Evolutionary conservation across 2,888 invertebrate genomes (phyloP).

Genomic region (Scrobipalpa costella): DNA sequence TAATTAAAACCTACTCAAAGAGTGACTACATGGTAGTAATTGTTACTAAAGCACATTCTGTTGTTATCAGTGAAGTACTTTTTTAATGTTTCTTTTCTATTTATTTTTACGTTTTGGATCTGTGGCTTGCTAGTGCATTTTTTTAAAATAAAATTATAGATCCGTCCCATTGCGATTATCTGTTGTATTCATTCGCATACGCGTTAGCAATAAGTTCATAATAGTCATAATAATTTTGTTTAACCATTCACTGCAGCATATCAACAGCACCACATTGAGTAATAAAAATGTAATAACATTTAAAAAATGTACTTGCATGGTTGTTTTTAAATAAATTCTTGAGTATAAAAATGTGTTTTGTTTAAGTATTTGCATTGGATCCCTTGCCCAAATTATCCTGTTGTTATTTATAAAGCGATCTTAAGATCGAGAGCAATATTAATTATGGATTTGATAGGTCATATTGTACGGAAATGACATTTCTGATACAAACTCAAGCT

Average conservation of each 20-base stretch:
- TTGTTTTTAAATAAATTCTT: constrained; percentile 74
- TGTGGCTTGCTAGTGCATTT: constrained; percentile 50
- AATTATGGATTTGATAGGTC: no score
- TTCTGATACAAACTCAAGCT: no score
- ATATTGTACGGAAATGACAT: no score
- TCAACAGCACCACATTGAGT: constrained; percentile 58
- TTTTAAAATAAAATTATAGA: constrained; percentile 36
- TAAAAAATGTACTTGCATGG: constrained; percentile 76
- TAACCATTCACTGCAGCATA: constrained; percentile 70
- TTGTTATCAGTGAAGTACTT: constrained; percentile 41
- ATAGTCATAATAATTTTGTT: constrained; percentile 52
- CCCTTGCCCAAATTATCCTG: no score
- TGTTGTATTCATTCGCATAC: constrained; percentile 45
- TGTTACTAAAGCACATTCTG: constrained; percentile 37
- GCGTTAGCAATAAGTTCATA: constrained; percentile 50
- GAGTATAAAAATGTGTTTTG: constrained; percentile 39
- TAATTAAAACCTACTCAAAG: not conserved
- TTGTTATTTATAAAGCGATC: no score
- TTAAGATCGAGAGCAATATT: no score
- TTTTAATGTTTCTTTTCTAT: no score
- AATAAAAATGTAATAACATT: constrained; percentile 64
- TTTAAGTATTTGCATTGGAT: no score
- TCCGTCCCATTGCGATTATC: constrained; percentile 59
- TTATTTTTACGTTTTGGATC: constrained; percentile 36
- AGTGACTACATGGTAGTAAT: constrained; percentile 9